These are phyloP conservation scores for Lasioglossum baleicum DNA, from an alignment of 1,140 invertebrate species.

Conservation along the genomic window DNA sequence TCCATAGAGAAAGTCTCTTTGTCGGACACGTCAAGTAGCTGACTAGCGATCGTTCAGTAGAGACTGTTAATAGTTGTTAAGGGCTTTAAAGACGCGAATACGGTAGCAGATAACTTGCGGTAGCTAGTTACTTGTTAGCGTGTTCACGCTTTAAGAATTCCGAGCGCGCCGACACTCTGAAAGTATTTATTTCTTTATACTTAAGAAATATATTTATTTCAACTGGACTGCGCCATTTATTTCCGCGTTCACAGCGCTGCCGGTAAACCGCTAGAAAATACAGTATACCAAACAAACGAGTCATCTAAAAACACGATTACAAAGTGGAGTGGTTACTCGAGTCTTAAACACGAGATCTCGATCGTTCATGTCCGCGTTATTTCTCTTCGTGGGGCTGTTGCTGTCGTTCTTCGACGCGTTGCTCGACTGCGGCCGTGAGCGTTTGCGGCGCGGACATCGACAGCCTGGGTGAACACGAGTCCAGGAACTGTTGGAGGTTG, in stretches of 20 bases:
- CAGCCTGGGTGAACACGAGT: conserved; percentile 66
- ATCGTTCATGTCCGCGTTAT: neutral
- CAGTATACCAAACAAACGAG: neutral
- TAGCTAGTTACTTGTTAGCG: no score
- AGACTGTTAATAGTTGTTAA: neutral
- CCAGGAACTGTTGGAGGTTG: conserved; percentile 75
- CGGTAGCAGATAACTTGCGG: no score
- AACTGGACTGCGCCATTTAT: conserved; percentile 1
- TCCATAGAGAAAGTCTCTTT: neutral
- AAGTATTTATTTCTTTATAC: conserved; percentile 43
- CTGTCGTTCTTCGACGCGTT: conserved; percentile 21
- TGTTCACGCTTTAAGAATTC: neutral
- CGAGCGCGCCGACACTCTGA: neutral
- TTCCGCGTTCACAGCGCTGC: no score
- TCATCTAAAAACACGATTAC: neutral
- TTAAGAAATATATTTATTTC: conserved; percentile 40
- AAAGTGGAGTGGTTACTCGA: no score
- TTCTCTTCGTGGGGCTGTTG: conserved; percentile 42
- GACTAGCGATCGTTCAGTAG: neutral
- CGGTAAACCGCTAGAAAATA: neutral
- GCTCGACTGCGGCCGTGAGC: neutral
- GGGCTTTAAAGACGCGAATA: no score
- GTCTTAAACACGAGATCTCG: no score
- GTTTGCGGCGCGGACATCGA: conserved; percentile 5
- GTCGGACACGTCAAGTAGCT: neutral